Percentiles rank a stretch among this genome's conserved stretches.
Conservation (phyloP, 2,797 vertebrate species). For the Peromyscus melanophrys region DNA sequence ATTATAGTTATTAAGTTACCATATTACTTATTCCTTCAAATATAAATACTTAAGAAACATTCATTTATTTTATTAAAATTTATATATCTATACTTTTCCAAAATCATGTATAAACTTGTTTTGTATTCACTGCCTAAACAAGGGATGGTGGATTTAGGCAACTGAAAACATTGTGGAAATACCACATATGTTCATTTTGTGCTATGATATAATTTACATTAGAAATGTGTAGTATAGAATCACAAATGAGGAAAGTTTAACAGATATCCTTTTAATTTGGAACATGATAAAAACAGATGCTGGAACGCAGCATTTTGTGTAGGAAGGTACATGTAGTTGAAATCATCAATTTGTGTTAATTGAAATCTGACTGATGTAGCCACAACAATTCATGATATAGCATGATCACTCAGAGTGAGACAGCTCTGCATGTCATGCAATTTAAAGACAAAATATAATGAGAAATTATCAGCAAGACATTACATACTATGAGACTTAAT, state of each 20-base stretch:
- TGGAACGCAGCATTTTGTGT: neutral
- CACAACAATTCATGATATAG: neutral
- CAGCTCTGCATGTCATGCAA: neutral
- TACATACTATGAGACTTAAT: neutral
- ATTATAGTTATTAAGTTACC: conserved; percentile 1
- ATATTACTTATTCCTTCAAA: neutral
- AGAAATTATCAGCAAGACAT: neutral
- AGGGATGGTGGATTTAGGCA: neutral
- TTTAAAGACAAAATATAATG: neutral
- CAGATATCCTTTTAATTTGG: neutral
- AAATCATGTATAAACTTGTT: neutral
- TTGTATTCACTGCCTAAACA: neutral
- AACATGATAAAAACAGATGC: neutral
- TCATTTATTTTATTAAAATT: neutral
- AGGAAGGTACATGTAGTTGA: neutral
- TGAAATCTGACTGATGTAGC: neutral
- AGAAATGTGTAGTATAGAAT: neutral
- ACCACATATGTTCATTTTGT: neutral
- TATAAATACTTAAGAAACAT: neutral
- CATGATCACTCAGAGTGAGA: neutral
- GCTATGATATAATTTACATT: neutral
- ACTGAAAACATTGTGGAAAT: neutral
- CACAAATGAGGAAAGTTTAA: neutral
- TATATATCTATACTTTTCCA: neutral
- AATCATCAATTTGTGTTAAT: neutral